These are phyloP conservation scores for Lithobates sylvaticus DNA, from an alignment of 2,797 vertebrate genomes.

Conservation along the genomic window DNA sequence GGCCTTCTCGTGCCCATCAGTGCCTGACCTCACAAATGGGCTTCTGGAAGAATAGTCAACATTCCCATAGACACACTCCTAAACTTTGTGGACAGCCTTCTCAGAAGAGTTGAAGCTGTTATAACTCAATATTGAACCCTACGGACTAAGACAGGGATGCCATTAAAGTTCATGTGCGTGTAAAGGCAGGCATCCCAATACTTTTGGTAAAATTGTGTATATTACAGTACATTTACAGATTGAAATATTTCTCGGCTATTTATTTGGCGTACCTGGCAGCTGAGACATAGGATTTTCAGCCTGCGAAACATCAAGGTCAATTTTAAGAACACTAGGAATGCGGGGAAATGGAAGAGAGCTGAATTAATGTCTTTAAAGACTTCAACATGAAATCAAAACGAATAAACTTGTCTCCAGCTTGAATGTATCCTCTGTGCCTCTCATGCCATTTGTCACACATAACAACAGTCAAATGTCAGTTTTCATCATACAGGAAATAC, in stretches of 20 bases:
- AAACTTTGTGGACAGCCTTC: too few relatives aligned
- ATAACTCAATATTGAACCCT: too few relatives aligned
- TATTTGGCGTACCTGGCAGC: slow-evolving; percentile 67
- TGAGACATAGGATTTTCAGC: slow-evolving; percentile 66
- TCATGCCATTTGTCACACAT: slow-evolving; percentile 63
- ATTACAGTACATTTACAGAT: neutral
- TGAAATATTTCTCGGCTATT: slow-evolving; percentile 28
- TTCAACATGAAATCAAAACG: slow-evolving; percentile 66
- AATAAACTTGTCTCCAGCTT: slow-evolving; percentile 66
- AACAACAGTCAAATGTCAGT: slow-evolving; percentile 54
- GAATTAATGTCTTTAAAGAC: slow-evolving; percentile 74
- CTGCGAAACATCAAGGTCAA: slow-evolving; percentile 70
- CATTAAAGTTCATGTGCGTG: too few relatives aligned
- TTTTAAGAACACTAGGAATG: slow-evolving; percentile 72
- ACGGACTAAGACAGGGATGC: too few relatives aligned
- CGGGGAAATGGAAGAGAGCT: slow-evolving; percentile 64
- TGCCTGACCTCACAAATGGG: too few relatives aligned
- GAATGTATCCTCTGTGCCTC: slow-evolving; percentile 64
- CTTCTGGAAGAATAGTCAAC: too few relatives aligned
- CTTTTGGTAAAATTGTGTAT: neutral
- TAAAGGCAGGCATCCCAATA: too few relatives aligned
- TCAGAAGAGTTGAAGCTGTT: too few relatives aligned
- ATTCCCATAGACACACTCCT: too few relatives aligned
- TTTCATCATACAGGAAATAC: slow-evolving; percentile 38
- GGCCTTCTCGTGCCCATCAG: too few relatives aligned